These are phyloP conservation scores for Crotalus viridis DNA, from an alignment of 2,113 vertebrate genomes.

Conservation along the genomic window DNA sequence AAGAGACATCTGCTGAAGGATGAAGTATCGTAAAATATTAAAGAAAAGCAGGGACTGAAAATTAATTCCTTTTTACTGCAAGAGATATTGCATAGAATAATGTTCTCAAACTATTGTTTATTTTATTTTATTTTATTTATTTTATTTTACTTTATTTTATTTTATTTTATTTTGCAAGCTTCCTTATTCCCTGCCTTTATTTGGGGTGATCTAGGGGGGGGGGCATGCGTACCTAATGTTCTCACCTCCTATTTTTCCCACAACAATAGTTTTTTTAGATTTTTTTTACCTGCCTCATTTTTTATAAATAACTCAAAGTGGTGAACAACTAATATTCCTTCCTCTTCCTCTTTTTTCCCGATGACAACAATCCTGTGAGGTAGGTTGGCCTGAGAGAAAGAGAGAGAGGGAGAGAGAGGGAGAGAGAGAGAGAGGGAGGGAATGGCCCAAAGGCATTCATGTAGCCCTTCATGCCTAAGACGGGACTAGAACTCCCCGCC, in stretches of 20 bases:
- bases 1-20: neutral
- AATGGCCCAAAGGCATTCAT: no score
- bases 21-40: neutral
- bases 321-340: no score
- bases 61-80: neutral
- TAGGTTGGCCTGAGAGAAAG: neutral
- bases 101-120: neutral
- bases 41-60: neutral
- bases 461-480: no score
- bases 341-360: neutral
- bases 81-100: neutral
- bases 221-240: neutral
- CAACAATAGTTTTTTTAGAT: no score
- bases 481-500: no score
- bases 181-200: neutral
- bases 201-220: neutral
- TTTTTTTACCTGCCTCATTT: no score
- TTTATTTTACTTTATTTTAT: no score
- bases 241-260: neutral
- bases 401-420: no score
- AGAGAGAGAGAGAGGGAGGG: no score
- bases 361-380: neutral
- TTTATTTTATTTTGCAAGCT: neutral
- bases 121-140: neutral
- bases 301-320: no score